Percentiles rank a stretch among this genome's conserved stretches.
Conservation (phyloP, 2,888 invertebrate genomes). For the Minunthozetes semirufus region DNA sequence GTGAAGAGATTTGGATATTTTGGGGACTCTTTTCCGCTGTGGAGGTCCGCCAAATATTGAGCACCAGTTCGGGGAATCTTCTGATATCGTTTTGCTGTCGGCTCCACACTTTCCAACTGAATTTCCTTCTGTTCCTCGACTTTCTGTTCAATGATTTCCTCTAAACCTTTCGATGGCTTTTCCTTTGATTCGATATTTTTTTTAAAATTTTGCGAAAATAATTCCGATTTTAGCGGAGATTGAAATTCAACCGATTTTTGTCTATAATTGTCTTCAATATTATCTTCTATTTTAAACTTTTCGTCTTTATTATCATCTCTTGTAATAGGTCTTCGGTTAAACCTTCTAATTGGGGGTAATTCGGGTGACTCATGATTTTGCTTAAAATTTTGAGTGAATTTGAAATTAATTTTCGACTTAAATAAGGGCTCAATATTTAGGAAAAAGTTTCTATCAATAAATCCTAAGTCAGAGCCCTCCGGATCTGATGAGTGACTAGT, state of each 20-base stretch:
- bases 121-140: not conserved
- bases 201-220: not conserved
- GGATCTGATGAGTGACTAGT: not conserved
- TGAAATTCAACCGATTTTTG: not conserved
- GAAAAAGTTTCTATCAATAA: slow-evolving; percentile 12
- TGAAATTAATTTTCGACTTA: not conserved
- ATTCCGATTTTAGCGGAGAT: slow-evolving; percentile 6
- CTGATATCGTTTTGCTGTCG: not conserved
- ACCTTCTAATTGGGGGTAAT: not conserved
- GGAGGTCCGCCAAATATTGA: slow-evolving; percentile 25
- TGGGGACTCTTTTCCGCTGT: slow-evolving; percentile 25
- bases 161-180: not conserved
- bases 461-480: not conserved
- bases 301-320: not conserved
- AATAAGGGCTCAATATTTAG: not conserved
- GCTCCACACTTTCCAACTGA: not conserved
- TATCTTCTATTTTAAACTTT: no score
- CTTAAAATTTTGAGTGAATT: slow-evolving; percentile 6
- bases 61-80: not conserved
- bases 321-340: not conserved
- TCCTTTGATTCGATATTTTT: not conserved
- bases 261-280: not conserved
- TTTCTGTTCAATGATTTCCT: not conserved
- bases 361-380: not conserved
- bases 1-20: slow-evolving; percentile 8